Percentiles rank a stretch among this genome's conserved stretches.
Conservation (phyloP, 1,140 invertebrate genomes). For the Drosophila novamexicana region DNA sequence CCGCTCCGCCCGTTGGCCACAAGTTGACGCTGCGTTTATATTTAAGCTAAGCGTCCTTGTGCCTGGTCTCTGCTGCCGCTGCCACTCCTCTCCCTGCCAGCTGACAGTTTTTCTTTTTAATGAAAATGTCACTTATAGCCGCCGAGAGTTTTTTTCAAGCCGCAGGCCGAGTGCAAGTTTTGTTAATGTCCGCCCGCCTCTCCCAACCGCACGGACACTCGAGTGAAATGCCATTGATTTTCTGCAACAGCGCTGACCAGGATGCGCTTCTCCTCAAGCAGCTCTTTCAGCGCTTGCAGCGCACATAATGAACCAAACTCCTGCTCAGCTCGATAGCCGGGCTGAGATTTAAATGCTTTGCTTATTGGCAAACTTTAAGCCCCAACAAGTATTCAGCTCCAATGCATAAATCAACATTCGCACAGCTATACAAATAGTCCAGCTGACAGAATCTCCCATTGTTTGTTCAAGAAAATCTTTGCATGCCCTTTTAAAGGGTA, state of each 20-base stretch:
- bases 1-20: slow-evolving; percentile 15
- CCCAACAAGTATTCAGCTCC: slow-evolving; percentile 66
- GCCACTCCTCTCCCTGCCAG: background rate
- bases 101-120: slow-evolving; percentile 64
- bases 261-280: slow-evolving; percentile 18
- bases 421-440: slow-evolving; percentile 11
- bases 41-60: slow-evolving; percentile 40
- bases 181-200: slow-evolving; percentile 15
- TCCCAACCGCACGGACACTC: slow-evolving; percentile 29
- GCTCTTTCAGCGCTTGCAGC: slow-evolving; percentile 23
- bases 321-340: background rate
- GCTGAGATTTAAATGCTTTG: slow-evolving; percentile 24
- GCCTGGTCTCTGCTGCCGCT: slow-evolving; percentile 13
- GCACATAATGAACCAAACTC: slow-evolving; percentile 26
- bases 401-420: slow-evolving; percentile 74
- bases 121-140: slow-evolving; percentile 74
- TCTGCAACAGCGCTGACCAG: slow-evolving; percentile 69
- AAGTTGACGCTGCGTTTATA: slow-evolving; percentile 30
- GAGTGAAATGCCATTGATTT: slow-evolving; percentile 56
- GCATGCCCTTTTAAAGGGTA: too few relatives aligned
- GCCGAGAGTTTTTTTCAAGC: slow-evolving; percentile 45
- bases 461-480: slow-evolving; percentile 75
- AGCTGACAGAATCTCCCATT: slow-evolving; percentile 41
- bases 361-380: slow-evolving; percentile 44
- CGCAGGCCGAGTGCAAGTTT: slow-evolving; percentile 41